Base-by-base conservation (phyloP, 2,797 vertebrate genomes). In the Cirrhinus mrigala region DNA sequence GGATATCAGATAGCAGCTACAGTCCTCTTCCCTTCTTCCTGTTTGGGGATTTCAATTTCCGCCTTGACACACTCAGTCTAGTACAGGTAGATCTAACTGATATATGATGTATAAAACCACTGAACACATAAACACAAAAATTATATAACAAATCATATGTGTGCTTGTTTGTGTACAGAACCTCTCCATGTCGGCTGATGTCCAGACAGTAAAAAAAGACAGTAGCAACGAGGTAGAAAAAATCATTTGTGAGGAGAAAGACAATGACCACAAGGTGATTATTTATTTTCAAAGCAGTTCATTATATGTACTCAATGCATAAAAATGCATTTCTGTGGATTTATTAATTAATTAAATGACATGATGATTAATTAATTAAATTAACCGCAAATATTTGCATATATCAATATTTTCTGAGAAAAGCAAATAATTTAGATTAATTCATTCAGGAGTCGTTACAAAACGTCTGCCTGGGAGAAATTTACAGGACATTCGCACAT, bases 11-110 rank as follows among this genome's bases (percentile, higher is more conserved):
- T 73, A 86, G 1, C 85, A 85, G 82, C 82, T 90, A 89, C 88
- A 86, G 89, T 24, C 60, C 92, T 10, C 87, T 94, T 78, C 96
- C 96, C 62, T 96, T 94, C 89, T 95, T 96, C 88, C 79, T 97
- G 56, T 97, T 97, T 88, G 96, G 96, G 90, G 96, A 96, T 90
- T 97, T 97, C 22, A 97, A 97, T 92, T 96, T 97, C 87, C 95
- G 96, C 15, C 87, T 97, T 71, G 96, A 97, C 90, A 93, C 95
- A 1, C 81, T 88, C 46, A 94, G 92, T 66, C 89, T 97, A 29
- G 92, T 96, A 52, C 92, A 96, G 94, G 96, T 97, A 89, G 44
- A 37, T 40, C 18, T 64, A 46, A 54, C 11, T 64, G 9, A 29
- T 62, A 22, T 14, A 50, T 40, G 40, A 1, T n/a, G 16, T 40